Evolutionary conservation across 2,113 vertebrate genomes (phyloP).

Genomic region (Corvus moneduloides): DNA sequence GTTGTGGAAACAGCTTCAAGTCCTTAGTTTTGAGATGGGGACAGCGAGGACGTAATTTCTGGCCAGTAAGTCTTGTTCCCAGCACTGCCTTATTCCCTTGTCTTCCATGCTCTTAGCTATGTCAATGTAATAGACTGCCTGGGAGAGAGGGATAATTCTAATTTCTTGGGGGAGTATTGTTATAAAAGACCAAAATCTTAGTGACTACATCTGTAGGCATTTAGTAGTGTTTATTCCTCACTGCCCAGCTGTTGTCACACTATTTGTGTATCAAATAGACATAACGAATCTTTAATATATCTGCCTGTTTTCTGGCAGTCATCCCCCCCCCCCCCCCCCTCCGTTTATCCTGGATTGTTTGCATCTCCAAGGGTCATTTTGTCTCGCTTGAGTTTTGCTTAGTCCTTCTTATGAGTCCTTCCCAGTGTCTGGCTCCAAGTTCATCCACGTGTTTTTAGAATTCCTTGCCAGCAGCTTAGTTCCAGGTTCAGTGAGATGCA

Average conservation of each 20-base stretch:
- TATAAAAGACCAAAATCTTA: background rate
- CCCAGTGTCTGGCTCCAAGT: background rate
- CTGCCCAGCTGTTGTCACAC: background rate
- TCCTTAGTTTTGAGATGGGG: background rate
- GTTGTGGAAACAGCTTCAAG: background rate
- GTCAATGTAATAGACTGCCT: background rate
- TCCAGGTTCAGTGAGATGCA: background rate
- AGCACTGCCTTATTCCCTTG: background rate
- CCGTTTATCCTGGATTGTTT: background rate
- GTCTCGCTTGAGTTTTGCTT: background rate
- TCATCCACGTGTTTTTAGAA: background rate
- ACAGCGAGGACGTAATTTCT: background rate
- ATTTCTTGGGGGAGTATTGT: background rate
- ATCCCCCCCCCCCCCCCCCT: fast-evolving
- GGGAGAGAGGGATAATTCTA: background rate
- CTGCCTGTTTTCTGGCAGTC: background rate
- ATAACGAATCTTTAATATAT: background rate
- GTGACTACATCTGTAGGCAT: background rate
- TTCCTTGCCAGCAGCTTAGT: background rate
- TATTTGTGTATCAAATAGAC: background rate
- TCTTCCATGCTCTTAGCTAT: background rate
- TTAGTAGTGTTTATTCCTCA: background rate
- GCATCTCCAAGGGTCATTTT: background rate
- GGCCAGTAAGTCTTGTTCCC: background rate
- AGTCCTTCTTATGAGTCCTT: background rate